A percentile compares a stretch with the other conserved stretches of the same genome.
Conservation (phyloP, 64 coral and sea anemone species). For the Montipora capricornis region DNA sequence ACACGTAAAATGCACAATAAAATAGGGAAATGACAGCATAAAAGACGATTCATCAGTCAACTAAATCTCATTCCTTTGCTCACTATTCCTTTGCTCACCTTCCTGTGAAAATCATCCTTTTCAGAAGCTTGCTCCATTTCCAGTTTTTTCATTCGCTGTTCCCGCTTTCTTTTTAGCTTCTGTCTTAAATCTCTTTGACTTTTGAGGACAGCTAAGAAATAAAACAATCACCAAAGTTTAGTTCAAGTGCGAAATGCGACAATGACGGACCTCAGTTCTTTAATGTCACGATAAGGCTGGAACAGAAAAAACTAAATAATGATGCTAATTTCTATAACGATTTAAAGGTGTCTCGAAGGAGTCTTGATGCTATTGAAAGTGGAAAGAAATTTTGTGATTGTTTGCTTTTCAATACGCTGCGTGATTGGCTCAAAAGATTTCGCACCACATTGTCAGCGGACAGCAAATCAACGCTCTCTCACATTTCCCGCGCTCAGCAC, state of each 20-base stretch:
- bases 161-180: conserved; percentile 71
- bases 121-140: conserved; percentile 71
- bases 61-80: background rate
- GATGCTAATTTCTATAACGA: too few species aligned
- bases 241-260: background rate
- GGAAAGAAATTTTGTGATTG: too few species aligned
- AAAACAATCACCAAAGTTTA: background rate
- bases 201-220: conserved; percentile 70
- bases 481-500: too few species aligned
- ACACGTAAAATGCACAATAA: too few species aligned
- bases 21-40: too few species aligned
- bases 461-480: too few species aligned
- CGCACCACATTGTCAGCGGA: too few species aligned
- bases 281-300: background rate
- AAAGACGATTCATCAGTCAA: too few species aligned
- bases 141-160: conserved; percentile 77
- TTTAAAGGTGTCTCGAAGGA: too few species aligned
- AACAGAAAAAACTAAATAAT: too few species aligned
- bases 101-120: conserved; percentile 89
- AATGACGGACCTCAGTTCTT: background rate
- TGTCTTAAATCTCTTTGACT: conserved; percentile 76
- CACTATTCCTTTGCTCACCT: conserved; percentile 48
- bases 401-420: background rate
- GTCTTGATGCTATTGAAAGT: too few species aligned
- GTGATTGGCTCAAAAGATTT: too few species aligned